Evolutionary conservation across 2,888 invertebrate species (phyloP), one percentile per base, ranked within the genome.

Genomic region (Phyto melanocephala): DNA sequence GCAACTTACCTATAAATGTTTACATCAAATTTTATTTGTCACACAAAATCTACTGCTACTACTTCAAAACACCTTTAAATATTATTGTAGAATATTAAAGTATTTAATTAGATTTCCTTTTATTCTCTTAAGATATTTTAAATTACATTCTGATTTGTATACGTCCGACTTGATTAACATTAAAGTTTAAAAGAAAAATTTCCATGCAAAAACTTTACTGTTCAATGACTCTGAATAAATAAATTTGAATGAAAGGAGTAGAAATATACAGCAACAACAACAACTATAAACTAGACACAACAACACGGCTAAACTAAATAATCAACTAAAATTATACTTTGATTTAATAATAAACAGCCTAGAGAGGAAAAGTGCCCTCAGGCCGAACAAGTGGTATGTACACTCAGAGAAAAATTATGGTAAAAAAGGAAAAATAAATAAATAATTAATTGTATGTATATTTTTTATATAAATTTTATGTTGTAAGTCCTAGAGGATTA

Each of bases 331-430:
- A 40, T 40, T 42, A 42, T 68, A 47, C 20, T 6, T 45, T 15
- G 50, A 52, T 52, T 20, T 52, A 72, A 62, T 62, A 52, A 22
- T 28, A 62, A 62, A 72, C 52, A 52, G 42, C 52, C 62, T 33
- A 42, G 33, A 54, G 63, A 11, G 0, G 20, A 72, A 24, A 28
- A 74, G 28, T 20, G 28, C 33, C 33, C 54, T 17, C 20, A 3
- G 42, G 42, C 20, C 54, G 42, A n/a, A 17, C 40, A 62, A 33
- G 28, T 62, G 11, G n/a, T 8, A 68, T 4, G 13, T 70, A 50
- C 5, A 35, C 33, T 45, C 28, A 3, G 17, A 20, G 5, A 35
- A 35, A 70, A 70, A 58, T 54, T 5, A 11, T 28, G 8, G 8
- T 13, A 42, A 56, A 42, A 28, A 45, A n/a, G 6, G 6, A 28